Base-by-base conservation (phyloP, 2,113 vertebrate genomes). In the Ictidomys tridecemlineatus region DNA sequence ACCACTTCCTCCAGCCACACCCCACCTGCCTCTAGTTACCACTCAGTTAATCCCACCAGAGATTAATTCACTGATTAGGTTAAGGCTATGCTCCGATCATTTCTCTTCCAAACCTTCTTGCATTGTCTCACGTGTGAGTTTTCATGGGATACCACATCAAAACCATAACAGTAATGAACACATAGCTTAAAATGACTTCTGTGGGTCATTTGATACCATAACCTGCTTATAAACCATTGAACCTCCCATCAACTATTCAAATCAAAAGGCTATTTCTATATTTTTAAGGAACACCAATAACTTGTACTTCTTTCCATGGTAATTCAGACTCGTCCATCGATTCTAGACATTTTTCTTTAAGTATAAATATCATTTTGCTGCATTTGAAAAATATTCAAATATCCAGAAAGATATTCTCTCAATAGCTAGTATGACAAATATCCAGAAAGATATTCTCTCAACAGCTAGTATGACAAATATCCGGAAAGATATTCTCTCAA, bases 361-460 rank as follows among this genome's bases (percentile, higher is more conserved):
- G 2, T 88, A 74, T 56, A 93, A 85, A 93, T 90, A 89, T 24
- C 63, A 37, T 78, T 92, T 91, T 51, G 4, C 2, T 82, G 34
- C 72, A 94, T 90, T 90, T 82, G 32, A 92, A 95, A 97, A 95
- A 48, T 87, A 80, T 2, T 73, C 24, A 94, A 61, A 63, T 72
- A 32, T 58, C 79, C 74, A 58, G 53, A 91, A 93, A 97, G 85
- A 48, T 79, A 73, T 69, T 80, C 24, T 92, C 70, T 91, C 10
- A 93, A 93, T 16, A 94, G 32, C 10, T 96, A 8, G 28, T 72
- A 77, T 56, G 8, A 13, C 24, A 94, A 61, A 63, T 72, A 32
- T 58, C 79, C 74, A 58, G 53, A 91, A 93, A 97, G 85, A 48
- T 79, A 73, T 69, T 80, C 24, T 92, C 70, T 91, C 10, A 93